These are phyloP conservation scores for Talpa occidentalis DNA, from an alignment of 2,113 vertebrate species.

Conservation along the genomic window DNA sequence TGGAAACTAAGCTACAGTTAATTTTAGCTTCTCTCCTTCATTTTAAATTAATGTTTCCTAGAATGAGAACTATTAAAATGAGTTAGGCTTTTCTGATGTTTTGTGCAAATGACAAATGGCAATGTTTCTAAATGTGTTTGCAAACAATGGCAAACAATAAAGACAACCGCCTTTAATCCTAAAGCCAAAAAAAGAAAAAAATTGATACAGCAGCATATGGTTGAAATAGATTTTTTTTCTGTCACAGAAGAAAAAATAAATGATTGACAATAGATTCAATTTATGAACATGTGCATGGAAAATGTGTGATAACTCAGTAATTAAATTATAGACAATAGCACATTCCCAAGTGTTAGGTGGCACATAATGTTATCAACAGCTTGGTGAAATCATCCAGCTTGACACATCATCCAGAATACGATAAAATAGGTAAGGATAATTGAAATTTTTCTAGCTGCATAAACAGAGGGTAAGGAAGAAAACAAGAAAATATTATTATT, in stretches of 20 bases:
- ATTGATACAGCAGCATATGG: constrained; percentile 36
- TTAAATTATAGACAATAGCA: constrained; percentile 79
- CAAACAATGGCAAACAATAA: constrained; percentile 58
- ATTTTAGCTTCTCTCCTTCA: constrained; percentile 48
- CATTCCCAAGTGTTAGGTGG: constrained; percentile 35
- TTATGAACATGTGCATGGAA: constrained; percentile 72
- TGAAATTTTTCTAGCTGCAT: constrained; percentile 41
- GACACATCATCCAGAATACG: constrained; percentile 14
- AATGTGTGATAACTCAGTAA: constrained; percentile 80
- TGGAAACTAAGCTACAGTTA: constrained; percentile 36
- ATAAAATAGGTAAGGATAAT: constrained; percentile 48
- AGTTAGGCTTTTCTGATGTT: constrained; percentile 51
- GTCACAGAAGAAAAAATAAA: constrained; percentile 49
- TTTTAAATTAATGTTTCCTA: constrained; percentile 55
- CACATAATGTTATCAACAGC: constrained; percentile 64
- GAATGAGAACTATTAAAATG: background rate
- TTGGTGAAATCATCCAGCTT: constrained; percentile 60
- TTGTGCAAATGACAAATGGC: constrained; percentile 61
- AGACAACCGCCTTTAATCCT: constrained; percentile 45
- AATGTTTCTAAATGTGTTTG: constrained; percentile 57
- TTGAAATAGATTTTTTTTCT: constrained; percentile 49
- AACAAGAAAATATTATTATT: background rate
- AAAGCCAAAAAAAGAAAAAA: constrained; percentile 61
- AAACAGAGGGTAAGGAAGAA: background rate
- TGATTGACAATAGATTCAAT: constrained; percentile 75